Base-by-base conservation (phyloP, 2,888 invertebrate species). In the Prosapia bicincta region DNA sequence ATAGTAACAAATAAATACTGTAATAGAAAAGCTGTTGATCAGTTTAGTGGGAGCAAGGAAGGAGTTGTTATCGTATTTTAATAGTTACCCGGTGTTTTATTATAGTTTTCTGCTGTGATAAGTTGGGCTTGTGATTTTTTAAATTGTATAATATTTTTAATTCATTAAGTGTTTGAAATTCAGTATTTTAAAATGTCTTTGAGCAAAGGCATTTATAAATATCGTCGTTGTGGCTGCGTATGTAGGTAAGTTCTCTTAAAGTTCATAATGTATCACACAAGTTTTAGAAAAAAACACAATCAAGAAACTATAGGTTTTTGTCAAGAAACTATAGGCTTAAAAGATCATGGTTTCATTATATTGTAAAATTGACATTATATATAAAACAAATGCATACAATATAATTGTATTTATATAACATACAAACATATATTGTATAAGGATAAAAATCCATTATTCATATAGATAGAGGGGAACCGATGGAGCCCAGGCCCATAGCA, bases 231-330 rank as follows among this genome's bases (percentile, higher is more conserved):
- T 69, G 30, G 72, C 54, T 76, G 76, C 69, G 66, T 76, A 20
- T 43, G 69, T 69, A 68, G 76, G 76, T 76, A 54, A 76, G 76
- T 72, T 25, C n/a, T n/a, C n/a, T n/a, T n/a, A n/a, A n/a, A n/a
- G n/a, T n/a, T n/a, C n/a, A n/a, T n/a, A n/a, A n/a, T n/a, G n/a
- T 20, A 26, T 10, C 26, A 66, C 23, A 3, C 7, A n/a, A 1
- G 15, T 26, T 54, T 32, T n/a, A 71, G 10, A 26, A 65, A 69
- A 20, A 13, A 26, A 6, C 26, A 66, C 23, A 3, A 20, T 26
- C 1, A 23, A 65, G 24, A 24, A 10, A 71, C 15, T 65, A 65
- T 54, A 26, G 54, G 28, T 15, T 25, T 25, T 10, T 24, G 13
- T 25, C 32, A 0, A 0, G 32, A 23, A 30, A 24, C 3, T 32